A percentile compares a stretch with the other conserved stretches of the same genome.
Conservation (phyloP, 2,113 vertebrate species). For the Procavia capensis region DNA sequence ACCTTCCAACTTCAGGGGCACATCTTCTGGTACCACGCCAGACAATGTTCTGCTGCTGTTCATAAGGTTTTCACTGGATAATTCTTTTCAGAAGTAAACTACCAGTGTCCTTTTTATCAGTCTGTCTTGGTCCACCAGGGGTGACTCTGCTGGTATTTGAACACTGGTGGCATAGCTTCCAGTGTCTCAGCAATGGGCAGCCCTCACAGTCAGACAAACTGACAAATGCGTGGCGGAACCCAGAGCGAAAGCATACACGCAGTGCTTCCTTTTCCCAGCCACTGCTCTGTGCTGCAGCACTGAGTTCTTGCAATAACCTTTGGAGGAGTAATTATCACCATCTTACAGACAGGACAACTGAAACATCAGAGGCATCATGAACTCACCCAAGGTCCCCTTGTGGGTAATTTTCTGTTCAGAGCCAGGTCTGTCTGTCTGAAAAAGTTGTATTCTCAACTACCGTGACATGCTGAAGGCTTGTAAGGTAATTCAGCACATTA, state of each 20-base stretch:
- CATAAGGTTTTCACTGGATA: no score
- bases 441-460: not conserved
- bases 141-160: no score
- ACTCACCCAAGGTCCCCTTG: not conserved
- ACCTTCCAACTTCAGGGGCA: no score
- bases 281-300: accelerated
- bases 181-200: no score
- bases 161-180: no score
- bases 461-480: accelerated
- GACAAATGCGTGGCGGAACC: not conserved
- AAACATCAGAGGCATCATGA: accelerated
- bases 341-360: accelerated
- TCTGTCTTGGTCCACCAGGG: no score
- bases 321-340: not conserved
- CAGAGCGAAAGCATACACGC: not conserved
- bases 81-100: no score
- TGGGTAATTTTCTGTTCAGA: not conserved
- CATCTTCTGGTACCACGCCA: no score
- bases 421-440: not conserved
- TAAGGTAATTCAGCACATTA: accelerated
- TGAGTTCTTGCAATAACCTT: accelerated
- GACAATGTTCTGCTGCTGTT: no score
- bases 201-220: no score
- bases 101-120: no score
- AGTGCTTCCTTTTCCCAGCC: accelerated